Percentiles rank a stretch among this genome's conserved stretches.
Conservation (phyloP, 2,888 invertebrate species). For the Romanomermis culicivorax region DNA sequence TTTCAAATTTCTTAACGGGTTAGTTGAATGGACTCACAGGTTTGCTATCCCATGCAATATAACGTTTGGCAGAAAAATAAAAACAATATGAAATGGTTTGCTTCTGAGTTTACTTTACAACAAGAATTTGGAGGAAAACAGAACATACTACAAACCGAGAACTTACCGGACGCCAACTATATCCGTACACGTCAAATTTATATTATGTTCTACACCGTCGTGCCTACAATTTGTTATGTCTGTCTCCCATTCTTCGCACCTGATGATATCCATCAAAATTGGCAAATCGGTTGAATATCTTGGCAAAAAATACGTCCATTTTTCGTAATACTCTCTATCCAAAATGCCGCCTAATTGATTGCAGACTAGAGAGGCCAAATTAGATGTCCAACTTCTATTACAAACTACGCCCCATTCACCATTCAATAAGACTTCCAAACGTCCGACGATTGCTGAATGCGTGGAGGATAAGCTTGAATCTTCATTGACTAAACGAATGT, state of each 20-base stretch:
- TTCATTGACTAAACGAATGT: constrained; percentile 15
- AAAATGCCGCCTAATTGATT: constrained; percentile 76
- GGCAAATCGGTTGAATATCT: constrained; percentile 20
- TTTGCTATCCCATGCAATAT: too few species aligned
- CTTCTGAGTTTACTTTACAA: too few species aligned
- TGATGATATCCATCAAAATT: constrained; percentile 47
- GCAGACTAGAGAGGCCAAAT: constrained; percentile 75
- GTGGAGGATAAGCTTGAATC: too few species aligned
- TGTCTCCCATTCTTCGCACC: constrained; percentile 67
- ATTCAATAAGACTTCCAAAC: constrained; percentile 52
- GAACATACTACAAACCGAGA: too few species aligned
- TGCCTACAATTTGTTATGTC: constrained; percentile 60
- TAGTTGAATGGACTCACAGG: too few species aligned
- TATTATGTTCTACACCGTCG: constrained; percentile 47
- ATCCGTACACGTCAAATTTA: constrained; percentile 30
- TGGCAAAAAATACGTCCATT: constrained; percentile 23
- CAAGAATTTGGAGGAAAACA: too few species aligned
- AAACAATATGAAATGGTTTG: too few species aligned
- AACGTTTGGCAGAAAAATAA: too few species aligned
- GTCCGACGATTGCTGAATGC: constrained; percentile 63
- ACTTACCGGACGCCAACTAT: constrained; percentile 32
- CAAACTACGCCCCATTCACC: constrained; percentile 92
- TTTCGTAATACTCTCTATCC: constrained; percentile 59
- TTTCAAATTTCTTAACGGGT: too few species aligned
- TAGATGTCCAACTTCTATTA: constrained; percentile 77